Conservation (phyloP, 2,113 vertebrate species). For the Oncorhynchus masou region DNA sequence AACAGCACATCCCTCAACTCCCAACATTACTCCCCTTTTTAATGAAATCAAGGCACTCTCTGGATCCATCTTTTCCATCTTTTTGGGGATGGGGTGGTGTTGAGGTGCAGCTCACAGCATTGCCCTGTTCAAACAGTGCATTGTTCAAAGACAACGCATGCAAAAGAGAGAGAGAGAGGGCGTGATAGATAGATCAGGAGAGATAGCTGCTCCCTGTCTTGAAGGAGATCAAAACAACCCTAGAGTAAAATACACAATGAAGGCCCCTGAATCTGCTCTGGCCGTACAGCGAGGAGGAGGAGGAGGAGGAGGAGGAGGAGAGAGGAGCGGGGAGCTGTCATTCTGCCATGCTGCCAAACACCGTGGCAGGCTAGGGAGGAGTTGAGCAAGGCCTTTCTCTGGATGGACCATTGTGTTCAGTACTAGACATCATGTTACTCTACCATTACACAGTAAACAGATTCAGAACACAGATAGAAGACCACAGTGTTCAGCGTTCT, state of each 20-base stretch:
- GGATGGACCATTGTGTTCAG: not conserved
- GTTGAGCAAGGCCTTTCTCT: not conserved
- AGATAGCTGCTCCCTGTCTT: slow-evolving; percentile 39
- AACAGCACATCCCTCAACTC: not conserved
- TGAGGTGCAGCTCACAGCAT: not conserved
- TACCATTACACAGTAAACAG: not conserved
- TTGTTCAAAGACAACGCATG: slow-evolving; percentile 53
- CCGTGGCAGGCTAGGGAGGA: not conserved
- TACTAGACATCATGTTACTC: not conserved
- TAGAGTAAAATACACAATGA: slow-evolving; percentile 49
- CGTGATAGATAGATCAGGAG: not conserved
- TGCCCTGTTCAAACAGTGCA: slow-evolving; percentile 48
- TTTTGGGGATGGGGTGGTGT: not conserved
- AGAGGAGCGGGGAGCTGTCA: not conserved
- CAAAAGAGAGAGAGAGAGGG: slow-evolving; percentile 17
- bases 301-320: not conserved
- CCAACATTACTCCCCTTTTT: slow-evolving; percentile 15
- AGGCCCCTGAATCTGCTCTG: slow-evolving; percentile 51
- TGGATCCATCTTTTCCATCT: slow-evolving; percentile 12
- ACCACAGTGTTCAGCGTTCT: too few relatives aligned
- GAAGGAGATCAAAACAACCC: slow-evolving; percentile 46
- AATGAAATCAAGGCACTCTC: slow-evolving; percentile 47
- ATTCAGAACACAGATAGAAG: not conserved
- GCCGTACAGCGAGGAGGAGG: slow-evolving; percentile 31
- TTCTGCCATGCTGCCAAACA: not conserved